phyloP scores from a whole-genome alignment of 2,888 invertebrate genomes.

The Hydriomena furcata region DNA sequence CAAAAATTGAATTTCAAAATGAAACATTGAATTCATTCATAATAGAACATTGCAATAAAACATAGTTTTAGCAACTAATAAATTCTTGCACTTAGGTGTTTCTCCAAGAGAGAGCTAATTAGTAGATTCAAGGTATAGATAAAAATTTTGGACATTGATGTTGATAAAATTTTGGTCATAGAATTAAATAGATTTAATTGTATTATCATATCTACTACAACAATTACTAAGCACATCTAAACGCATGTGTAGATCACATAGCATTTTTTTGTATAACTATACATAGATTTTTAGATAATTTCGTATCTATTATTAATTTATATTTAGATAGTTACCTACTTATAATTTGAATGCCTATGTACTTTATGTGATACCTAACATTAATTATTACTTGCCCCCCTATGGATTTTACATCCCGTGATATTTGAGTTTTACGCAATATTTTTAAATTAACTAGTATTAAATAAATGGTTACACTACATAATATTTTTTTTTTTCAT shows the following conservation, averaged over 20 bases:
- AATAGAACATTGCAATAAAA: constrained; percentile 17
- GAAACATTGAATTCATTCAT: constrained; percentile 51
- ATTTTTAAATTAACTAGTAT: constrained; percentile 48
- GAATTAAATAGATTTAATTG: constrained; percentile 6
- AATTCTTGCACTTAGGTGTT: constrained; percentile 25
- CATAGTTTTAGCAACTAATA: constrained; percentile 24
- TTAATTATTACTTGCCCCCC: constrained; percentile 50
- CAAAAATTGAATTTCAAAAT: constrained; percentile 68
- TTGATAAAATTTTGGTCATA: constrained; percentile 1
- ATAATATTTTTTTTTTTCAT: background rate
- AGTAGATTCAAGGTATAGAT: constrained; percentile 7
- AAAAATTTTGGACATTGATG: background rate
- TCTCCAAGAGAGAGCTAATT: constrained; percentile 14
- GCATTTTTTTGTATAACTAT: constrained; percentile 5
- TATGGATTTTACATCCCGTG: constrained; percentile 62
- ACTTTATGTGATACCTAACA: constrained; percentile 35
- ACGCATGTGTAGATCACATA: constrained; percentile 5
- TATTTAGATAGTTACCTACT: constrained; percentile 6
- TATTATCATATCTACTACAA: constrained; percentile 3
- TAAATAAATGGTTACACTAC: constrained; percentile 32
- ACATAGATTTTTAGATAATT: constrained; percentile 3
- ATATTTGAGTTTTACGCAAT: constrained; percentile 52
- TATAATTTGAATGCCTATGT: constrained; percentile 19
- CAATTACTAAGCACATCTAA: background rate
- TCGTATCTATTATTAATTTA: constrained; percentile 7